Evolutionary conservation across 2,888 invertebrate species (phyloP), one percentile per base, ranked within the genome.

Genomic region (Marronus borbonicus): DNA sequence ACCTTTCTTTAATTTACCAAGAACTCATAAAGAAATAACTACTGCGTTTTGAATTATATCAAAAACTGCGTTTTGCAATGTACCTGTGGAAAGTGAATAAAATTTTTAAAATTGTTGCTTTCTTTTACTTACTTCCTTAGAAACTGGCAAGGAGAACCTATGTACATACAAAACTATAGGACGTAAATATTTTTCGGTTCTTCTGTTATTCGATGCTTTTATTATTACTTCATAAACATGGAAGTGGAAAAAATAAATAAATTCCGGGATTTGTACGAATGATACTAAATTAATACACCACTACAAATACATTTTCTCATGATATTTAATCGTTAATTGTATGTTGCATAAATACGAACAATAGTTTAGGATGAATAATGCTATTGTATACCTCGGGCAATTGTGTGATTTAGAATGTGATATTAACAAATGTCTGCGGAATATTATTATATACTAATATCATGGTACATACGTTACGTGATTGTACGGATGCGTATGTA

Each of bases 311-410:
- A 58, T 58, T 58, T 10, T 17, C 24, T 3, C 4, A 2, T 20
- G 20, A 58, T 39, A 72, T 72, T 72, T 58, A 72, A 72, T 55
- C 70, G 58, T 58, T 72, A 72, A 72, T 72, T 39, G 24, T 39
- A 58, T 24, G 36, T 12, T 17, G 39, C 58, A 58, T 39, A 58
- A 72, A 72, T 58, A 39, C 50, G 12, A 72, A 72, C 58, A 58
- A 36, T 20, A 31, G 17, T 24, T 7, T 55, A 70, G 58, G 17
- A 58, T 14, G 36, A 58, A 72, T 58, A 58, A 36, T 58, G 39
- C 58, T 20, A 17, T 72, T 24, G 28, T 28, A 55, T 36, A 58
- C 58, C 58, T 58, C 31, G 66, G 66, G 70, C 31, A 39, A 58
- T 44, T 44, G 44, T 44, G 39, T 36, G 58, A 72, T 72, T 39